Conservation (phyloP, 2,888 invertebrate genomes). For the Machimus rusticus region DNA sequence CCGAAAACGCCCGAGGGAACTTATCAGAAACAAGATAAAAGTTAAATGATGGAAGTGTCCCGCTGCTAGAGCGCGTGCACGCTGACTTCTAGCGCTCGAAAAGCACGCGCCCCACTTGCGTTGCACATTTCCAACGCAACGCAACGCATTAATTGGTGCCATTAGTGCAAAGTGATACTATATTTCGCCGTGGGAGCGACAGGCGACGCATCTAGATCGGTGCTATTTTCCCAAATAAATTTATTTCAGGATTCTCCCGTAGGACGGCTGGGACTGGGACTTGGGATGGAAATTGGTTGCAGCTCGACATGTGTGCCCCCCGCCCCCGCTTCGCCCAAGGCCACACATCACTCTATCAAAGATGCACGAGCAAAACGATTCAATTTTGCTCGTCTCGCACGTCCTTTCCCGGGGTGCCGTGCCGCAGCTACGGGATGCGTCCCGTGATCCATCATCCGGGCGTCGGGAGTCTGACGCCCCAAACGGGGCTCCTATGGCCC, state of each 20-base stretch:
- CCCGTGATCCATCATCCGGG: background rate
- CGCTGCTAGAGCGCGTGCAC: background rate
- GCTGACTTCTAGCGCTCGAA: background rate
- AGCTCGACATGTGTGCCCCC: background rate
- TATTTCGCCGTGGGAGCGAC: background rate
- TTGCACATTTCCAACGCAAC: background rate
- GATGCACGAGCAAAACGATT: background rate
- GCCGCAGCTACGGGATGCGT: background rate
- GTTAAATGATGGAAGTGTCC: background rate
- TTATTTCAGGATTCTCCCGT: background rate
- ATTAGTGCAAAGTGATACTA: background rate
- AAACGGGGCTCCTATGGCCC: slow-evolving; percentile 32
- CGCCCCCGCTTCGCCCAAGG: background rate
- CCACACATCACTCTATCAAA: background rate
- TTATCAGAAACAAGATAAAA: background rate
- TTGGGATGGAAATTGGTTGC: background rate
- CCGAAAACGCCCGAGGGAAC: background rate
- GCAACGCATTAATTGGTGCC: slow-evolving; percentile 19
- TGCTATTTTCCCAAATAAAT: background rate
- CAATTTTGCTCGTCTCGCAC: background rate
- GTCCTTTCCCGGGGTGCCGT: background rate
- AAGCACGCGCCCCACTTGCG: background rate
- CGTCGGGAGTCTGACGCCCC: background rate
- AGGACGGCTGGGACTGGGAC: too few species aligned
- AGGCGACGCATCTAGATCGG: background rate